Conservation (phyloP, 2,113 vertebrate genomes). For the Phocoena phocoena region DNA sequence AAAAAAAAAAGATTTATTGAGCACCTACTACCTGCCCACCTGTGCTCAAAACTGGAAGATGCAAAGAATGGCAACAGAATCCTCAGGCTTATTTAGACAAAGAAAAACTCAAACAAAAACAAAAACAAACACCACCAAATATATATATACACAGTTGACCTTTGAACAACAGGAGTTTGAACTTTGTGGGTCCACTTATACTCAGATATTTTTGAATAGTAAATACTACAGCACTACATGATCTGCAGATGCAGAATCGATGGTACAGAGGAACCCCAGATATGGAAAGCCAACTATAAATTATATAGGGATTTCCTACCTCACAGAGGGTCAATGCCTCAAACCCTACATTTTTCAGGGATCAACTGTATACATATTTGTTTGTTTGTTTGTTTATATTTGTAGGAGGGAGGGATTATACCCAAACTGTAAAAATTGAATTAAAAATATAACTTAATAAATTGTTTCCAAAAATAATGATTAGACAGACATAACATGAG, state of each 20-base stretch:
- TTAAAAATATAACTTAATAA: background rate
- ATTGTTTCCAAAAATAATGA: background rate
- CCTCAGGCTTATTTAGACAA: background rate
- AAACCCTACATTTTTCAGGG: background rate
- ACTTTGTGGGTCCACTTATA: background rate
- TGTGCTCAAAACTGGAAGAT: background rate
- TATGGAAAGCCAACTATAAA: background rate
- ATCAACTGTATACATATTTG: background rate
- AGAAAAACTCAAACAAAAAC: background rate
- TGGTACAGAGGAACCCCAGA: background rate
- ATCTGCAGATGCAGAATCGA: background rate
- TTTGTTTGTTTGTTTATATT: background rate
- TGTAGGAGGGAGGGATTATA: background rate
- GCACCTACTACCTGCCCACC: background rate
- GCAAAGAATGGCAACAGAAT: background rate
- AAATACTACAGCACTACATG: background rate
- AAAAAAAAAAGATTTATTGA: background rate
- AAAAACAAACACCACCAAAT: background rate
- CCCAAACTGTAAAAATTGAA: background rate
- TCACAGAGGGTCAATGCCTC: background rate
- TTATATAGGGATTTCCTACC: background rate
- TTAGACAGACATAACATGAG: background rate
- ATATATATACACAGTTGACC: background rate
- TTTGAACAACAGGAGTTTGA: background rate
- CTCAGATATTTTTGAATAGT: background rate